Evolutionary conservation across 1,140 invertebrate species (phyloP), one percentile per base, ranked within the genome.

Genomic region (Leptestheria dahalacensis): DNA sequence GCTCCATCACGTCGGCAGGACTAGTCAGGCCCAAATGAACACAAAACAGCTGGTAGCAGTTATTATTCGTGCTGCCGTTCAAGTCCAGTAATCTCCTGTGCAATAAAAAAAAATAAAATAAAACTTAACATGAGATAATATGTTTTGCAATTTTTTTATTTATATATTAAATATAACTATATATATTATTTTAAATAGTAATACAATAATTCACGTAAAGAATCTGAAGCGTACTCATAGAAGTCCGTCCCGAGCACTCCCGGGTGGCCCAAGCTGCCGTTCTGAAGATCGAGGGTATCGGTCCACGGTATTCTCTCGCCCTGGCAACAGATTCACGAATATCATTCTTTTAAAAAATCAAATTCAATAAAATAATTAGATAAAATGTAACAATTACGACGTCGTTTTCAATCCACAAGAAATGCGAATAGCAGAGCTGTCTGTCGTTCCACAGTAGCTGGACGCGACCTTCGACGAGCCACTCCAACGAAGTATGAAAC

Each of bases 361-460:
- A 24, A 54, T 24, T 26, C 3, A 26, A 26, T 54, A 28, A 23
- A 25, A 25, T 55, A 20, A n/a, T 18, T 29, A 33, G 20, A 20
- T 50, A 18, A 29, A 29, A 24, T n/a, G 33, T 55, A n/a, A 9
- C 6, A 55, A 28, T 55, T 55, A 55, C 53, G 26, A 20, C 10
- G 26, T 15, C 26, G 26, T 55, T 33, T 29, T 55, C 53, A 3
- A 55, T 25, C 53, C 53, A 55, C 4, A 55, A 29, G 53, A 33
- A 26, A 33, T 55, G 53, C 1, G 53, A 55, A 20, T 55, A 55
- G 25, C 53, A 55, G 26, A 55, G 26, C 53, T 55, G 53, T 11
- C 33, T 55, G 21, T 55, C 53, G 25, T 55, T 55, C 53, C 53
- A 55, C 53, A 55, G 26, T n/a, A 55, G 33, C 28, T n/a, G 26